Evolutionary conservation across 1,140 invertebrate genomes (phyloP).

Genomic region (Phortica variegata): DNA sequence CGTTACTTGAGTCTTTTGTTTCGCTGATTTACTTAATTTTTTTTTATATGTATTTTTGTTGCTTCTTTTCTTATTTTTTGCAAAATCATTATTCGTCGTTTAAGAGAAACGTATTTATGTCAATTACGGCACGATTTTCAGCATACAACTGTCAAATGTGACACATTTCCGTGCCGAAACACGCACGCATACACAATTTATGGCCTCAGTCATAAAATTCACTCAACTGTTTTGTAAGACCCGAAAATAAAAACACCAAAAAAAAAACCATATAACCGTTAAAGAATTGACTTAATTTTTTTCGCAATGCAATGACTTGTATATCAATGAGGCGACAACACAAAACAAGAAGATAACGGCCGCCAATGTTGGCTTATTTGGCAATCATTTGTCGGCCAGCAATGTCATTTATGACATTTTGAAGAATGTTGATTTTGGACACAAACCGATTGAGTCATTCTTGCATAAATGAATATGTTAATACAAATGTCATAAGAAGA

Average conservation of each 20-base stretch:
- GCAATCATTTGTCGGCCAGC: too few relatives aligned
- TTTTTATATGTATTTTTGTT: conserved; percentile 9
- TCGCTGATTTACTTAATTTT: too few relatives aligned
- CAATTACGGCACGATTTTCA: conserved; percentile 51
- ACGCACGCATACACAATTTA: conserved; percentile 41
- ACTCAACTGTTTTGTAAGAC: too few relatives aligned
- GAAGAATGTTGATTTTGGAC: too few relatives aligned
- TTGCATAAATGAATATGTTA: too few relatives aligned
- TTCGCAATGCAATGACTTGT: conserved; percentile 53
- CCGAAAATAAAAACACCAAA: conserved; percentile 42
- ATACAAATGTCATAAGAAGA: too few relatives aligned
- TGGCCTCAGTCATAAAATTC: too few relatives aligned
- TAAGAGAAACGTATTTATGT: conserved; percentile 41
- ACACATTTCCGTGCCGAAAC: conserved; percentile 36
- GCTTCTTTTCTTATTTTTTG: background rate
- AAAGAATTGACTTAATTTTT: too few relatives aligned
- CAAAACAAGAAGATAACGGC: conserved; percentile 7
- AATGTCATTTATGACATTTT: too few relatives aligned
- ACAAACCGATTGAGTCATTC: too few relatives aligned
- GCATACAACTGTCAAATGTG: conserved; percentile 33
- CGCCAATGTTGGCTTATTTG: too few relatives aligned
- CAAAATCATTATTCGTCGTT: conserved; percentile 36
- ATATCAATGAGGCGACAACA: conserved; percentile 45
- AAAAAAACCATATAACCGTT: conserved; percentile 45
- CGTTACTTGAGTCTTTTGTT: conserved; percentile 28